Evolutionary conservation across 2,113 vertebrate species (phyloP), one percentile per base, ranked within the genome.

Genomic region (Thamnaconus septentrionalis): DNA sequence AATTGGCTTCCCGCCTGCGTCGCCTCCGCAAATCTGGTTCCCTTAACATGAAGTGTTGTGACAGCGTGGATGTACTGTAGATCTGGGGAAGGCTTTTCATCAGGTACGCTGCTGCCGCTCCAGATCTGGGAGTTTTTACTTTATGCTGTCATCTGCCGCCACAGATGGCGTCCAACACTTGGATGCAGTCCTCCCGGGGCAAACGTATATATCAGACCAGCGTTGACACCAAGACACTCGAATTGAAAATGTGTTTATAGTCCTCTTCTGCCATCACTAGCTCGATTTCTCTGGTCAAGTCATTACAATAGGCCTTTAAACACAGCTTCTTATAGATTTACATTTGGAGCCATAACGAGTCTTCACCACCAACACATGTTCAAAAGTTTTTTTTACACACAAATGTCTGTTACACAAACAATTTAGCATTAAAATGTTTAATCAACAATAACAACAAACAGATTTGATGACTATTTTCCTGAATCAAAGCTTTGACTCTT

Each of bases 81-180:
- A 76, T 72, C 66, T 31, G 82, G 76, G 72, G 75, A 78, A 73
- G 51, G 56, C 54, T 59, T 83, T 78, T 82, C 69, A 81, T 72
- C 71, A 65, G 45, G 7, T 59, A 74, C 10, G 48, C 64, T 31
- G 18, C 18, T 31, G 18, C 18, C 18, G 18, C 42, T 74, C 60
- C 72, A 82, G 76, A 81, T 68, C 18, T 31, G 18, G 18, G 18
- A 31, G 18, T 31, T 31, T 31, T 31, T 1, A 31, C 18, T 31
- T 31, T 31, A 31, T 31, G 18, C 18, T 31, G 18, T 31, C 18
- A 31, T 31, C 18, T 31, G 18, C 18, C 18, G 18, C 1, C 18
- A 31, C 18, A 31, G 18, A 31, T 31, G 18, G 18, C 18, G 18
- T 31, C 2, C 18, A 31, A 31, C 18, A 31, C 18, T 31, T 31